Conservation (phyloP, 1,140 invertebrate species). For the Lutraria rhynchaena region DNA sequence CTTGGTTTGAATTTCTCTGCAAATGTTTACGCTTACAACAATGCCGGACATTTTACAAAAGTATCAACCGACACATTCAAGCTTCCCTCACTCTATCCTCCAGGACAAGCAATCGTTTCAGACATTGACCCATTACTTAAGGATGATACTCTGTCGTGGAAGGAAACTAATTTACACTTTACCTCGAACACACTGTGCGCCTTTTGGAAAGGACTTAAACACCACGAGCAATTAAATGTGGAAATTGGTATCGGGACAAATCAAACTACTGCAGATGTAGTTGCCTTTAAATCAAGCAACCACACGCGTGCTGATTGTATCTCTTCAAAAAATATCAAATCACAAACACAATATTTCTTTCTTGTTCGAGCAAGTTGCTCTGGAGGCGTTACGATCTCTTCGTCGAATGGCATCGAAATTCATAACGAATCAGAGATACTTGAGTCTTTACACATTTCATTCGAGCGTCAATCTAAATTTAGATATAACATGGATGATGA, state of each 20-base stretch:
- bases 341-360: conserved; percentile 1
- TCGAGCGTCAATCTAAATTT: too few relatives aligned
- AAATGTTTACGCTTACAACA: conserved; percentile 60
- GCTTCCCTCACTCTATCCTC: conserved; percentile 58
- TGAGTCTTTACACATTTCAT: neutral
- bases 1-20: conserved; percentile 29
- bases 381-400: conserved; percentile 1
- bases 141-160: neutral
- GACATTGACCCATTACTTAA: conserved; percentile 29
- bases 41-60: conserved; percentile 57
- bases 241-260: conserved; percentile 60
- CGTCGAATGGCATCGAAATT: conserved; percentile 8
- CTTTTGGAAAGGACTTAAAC: conserved; percentile 63
- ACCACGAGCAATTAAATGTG: conserved; percentile 54
- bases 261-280: conserved; percentile 35
- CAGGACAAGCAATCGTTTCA: conserved; percentile 54
- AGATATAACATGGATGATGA: too few relatives aligned
- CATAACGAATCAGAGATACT: neutral
- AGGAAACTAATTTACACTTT: conserved; percentile 57
- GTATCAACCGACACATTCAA: conserved; percentile 40
- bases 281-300: conserved; percentile 19
- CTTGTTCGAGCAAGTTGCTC: conserved; percentile 18
- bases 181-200: conserved; percentile 48
- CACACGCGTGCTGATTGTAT: neutral
- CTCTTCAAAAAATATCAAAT: neutral